Evolutionary conservation across 2,888 invertebrate species (phyloP).

Genomic region (Ganaspis brasiliensis): DNA sequence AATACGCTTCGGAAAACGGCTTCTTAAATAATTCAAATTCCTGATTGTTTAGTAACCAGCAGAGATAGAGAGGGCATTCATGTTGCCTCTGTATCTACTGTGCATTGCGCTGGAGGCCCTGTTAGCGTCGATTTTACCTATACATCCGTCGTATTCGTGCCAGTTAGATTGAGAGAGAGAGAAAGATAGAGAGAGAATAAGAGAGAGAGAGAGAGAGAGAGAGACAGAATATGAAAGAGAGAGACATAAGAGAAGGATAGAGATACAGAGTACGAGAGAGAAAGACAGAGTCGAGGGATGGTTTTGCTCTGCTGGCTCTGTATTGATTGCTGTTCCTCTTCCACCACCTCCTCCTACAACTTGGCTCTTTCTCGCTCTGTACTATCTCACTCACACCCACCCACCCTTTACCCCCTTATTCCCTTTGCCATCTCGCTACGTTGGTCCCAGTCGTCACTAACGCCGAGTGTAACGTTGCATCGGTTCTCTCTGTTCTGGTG

Average conservation of each 20-base stretch:
- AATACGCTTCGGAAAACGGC: not conserved
- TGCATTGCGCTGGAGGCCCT: conserved; percentile 39
- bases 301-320: conserved; percentile 78
- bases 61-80: conserved; percentile 16
- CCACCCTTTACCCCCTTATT: conserved; percentile 31
- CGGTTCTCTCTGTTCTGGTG: conserved; percentile 51
- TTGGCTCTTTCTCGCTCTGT: conserved; percentile 60
- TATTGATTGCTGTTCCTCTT: conserved; percentile 78
- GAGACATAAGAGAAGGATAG: conserved; percentile 70
- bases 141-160: conserved; percentile 68
- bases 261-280: conserved; percentile 46
- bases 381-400: conserved; percentile 14
- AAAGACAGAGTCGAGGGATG: conserved; percentile 69
- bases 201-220: conserved; percentile 45
- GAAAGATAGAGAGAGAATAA: conserved; percentile 45
- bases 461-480: conserved; percentile 59
- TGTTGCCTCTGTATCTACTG: conserved; percentile 10
- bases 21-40: conserved; percentile 38
- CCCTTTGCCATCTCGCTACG: conserved; percentile 44
- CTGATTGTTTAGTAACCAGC: conserved; percentile 2
- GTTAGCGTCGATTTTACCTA: conserved; percentile 58
- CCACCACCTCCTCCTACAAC: conserved; percentile 63
- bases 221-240: conserved; percentile 48
- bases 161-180: conserved; percentile 59
- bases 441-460: conserved; percentile 57